These are phyloP conservation scores for Sparidentex hasta DNA, from an alignment of 2,797 vertebrate genomes.

Conservation along the genomic window DNA sequence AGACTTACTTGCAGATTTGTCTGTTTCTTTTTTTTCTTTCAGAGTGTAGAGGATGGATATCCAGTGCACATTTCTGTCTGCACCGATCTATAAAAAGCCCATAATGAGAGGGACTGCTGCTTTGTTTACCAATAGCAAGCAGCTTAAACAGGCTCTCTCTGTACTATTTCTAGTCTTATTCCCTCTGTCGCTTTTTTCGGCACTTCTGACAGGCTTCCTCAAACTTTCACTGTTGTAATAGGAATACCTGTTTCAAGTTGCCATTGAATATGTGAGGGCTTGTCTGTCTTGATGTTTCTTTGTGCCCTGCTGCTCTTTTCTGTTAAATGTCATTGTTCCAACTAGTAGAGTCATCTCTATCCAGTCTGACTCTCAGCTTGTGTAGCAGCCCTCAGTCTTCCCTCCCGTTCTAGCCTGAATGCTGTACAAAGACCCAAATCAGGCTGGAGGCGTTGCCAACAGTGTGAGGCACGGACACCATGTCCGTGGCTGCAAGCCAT, in stretches of 20 bases:
- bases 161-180: conserved; percentile 35
- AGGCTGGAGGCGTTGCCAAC: conserved; percentile 30
- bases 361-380: conserved; percentile 24
- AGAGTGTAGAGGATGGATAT: conserved; percentile 17
- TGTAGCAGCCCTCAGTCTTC: conserved; percentile 33
- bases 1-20: conserved; percentile 13
- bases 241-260: conserved; percentile 20
- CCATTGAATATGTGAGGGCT: background rate
- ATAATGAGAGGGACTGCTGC: conserved; percentile 36
- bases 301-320: background rate
- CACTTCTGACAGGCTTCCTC: conserved; percentile 6
- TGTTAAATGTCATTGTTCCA: conserved; percentile 35
- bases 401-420: conserved; percentile 7
- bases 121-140: conserved; percentile 64
- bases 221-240: conserved; percentile 23
- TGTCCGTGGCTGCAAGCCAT: conserved; percentile 56
- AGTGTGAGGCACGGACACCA: conserved; percentile 50
- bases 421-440: conserved; percentile 36
- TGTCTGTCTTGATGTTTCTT: background rate
- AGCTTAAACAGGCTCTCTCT: conserved; percentile 24
- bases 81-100: conserved; percentile 57
- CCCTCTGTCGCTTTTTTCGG: conserved; percentile 1
- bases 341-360: conserved; percentile 19
- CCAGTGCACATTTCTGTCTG: conserved; percentile 23
- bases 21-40: background rate